Conservation (phyloP, 1,140 invertebrate species). For the Bombus waltoni region DNA sequence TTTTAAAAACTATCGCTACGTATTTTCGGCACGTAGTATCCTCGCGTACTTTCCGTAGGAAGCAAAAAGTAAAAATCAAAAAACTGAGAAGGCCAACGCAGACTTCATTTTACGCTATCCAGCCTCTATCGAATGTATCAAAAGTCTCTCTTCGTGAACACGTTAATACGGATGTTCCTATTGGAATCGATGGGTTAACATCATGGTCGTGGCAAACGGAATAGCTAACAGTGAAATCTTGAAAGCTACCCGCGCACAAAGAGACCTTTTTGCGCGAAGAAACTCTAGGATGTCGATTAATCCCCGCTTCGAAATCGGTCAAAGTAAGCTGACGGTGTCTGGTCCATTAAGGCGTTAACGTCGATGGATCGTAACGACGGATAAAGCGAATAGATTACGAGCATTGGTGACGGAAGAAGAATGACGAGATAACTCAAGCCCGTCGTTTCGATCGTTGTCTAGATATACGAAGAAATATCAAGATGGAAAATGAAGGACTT, state of each 20-base stretch:
- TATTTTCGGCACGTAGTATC: no score
- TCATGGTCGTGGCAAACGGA: neutral
- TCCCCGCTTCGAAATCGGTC: conserved; percentile 26
- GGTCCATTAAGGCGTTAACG: conserved; percentile 36
- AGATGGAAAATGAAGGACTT: conserved; percentile 50
- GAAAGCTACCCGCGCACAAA: neutral
- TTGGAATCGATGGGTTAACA: neutral
- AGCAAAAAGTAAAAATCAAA: no score
- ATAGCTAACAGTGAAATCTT: neutral
- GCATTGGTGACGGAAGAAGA: conserved; percentile 7
- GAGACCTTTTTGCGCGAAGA: neutral
- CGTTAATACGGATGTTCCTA: neutral
- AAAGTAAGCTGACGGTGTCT: conserved; percentile 1
- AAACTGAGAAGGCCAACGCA: neutral
- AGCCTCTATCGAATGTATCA: neutral
- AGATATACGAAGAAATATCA: conserved; percentile 43
- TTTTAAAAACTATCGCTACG: neutral
- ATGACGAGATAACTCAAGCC: conserved; percentile 32
- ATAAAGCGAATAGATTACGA: conserved; percentile 57
- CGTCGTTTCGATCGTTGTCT: conserved; percentile 20
- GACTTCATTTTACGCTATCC: no score
- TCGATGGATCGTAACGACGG: conserved; percentile 8
- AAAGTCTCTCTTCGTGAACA: no score
- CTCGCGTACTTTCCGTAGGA: no score
- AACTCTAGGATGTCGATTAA: conserved; percentile 42